Percentiles rank a stretch among this genome's conserved stretches.
These are phyloP conservation scores for Halyomorpha halys DNA, from an alignment of 1,140 invertebrate genomes.

Conservation along the genomic window DNA sequence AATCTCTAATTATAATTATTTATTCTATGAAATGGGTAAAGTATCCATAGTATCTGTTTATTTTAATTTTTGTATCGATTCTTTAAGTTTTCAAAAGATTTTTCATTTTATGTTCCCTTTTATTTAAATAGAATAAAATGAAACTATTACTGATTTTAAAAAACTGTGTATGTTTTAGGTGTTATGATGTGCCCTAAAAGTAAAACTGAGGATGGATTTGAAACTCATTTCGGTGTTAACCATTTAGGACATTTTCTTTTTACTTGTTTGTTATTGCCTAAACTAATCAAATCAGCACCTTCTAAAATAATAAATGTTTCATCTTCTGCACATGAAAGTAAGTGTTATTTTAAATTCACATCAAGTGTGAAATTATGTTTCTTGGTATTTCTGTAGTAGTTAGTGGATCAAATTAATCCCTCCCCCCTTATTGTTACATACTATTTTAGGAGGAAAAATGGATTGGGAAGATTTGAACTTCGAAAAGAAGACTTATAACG, in stretches of 20 bases:
- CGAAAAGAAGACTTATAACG: conserved; percentile 47
- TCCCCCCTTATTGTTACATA: too few relatives aligned
- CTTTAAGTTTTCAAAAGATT: too few relatives aligned
- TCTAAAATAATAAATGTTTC: conserved; percentile 58
- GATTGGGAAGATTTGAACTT: conserved; percentile 59
- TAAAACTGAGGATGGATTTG: conserved; percentile 49
- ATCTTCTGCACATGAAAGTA: conserved; percentile 49
- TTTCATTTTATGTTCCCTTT: too few relatives aligned
- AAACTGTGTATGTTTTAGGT: too few relatives aligned
- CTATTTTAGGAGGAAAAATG: conserved; percentile 44
- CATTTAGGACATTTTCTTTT: conserved; percentile 77
- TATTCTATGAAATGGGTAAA: too few relatives aligned
- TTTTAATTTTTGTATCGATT: too few relatives aligned
- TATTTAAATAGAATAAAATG: too few relatives aligned
- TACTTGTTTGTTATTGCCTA: conserved; percentile 61
- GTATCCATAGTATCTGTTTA: too few relatives aligned
- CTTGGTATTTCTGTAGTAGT: neutral
- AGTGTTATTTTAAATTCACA: conserved; percentile 26
- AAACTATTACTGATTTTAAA: too few relatives aligned
- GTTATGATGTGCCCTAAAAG: conserved; percentile 58
- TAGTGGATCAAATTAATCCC: too few relatives aligned
- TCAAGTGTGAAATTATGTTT: neutral
- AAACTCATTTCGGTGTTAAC: conserved; percentile 66
- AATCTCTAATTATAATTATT: too few relatives aligned
- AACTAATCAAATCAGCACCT: conserved; percentile 46